Evolutionary conservation across 1,140 invertebrate species (phyloP).

Genomic region (Magallana ariakensis): DNA sequence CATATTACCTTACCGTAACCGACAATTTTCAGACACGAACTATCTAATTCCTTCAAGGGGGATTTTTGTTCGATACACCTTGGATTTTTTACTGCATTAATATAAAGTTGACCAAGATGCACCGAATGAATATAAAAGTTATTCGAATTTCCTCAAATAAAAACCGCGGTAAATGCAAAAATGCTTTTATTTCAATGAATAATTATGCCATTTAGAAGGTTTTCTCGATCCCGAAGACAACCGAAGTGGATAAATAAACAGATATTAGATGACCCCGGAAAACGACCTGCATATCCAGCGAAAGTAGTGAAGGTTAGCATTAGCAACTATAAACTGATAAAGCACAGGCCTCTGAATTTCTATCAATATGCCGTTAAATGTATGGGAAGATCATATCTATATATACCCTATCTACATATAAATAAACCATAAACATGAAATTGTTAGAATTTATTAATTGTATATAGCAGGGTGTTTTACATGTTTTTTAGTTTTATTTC

Average conservation of each 20-base stretch:
- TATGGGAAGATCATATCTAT: no score
- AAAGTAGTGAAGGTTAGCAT: constrained; percentile 8
- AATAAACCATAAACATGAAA: no score
- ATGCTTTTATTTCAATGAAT: not conserved
- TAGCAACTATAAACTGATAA: not conserved
- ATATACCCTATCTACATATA: no score
- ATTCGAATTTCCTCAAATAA: not conserved
- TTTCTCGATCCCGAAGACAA: constrained; percentile 4
- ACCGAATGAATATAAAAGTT: not conserved
- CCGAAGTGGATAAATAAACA: constrained; percentile 9
- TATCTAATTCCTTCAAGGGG: not conserved
- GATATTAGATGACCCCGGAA: not conserved
- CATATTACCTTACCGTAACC: no score
- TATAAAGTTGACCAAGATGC: no score
- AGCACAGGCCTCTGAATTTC: no score
- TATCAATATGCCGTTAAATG: no score
- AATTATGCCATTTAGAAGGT: not conserved
- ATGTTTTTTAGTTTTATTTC: no score
- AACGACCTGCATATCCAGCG: not conserved
- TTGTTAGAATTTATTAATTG: no score
- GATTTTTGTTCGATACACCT: not conserved
- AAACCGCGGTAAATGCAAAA: not conserved
- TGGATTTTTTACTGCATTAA: not conserved
- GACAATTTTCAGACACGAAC: no score
- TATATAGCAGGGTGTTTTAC: no score